phyloP scores from a whole-genome alignment of 2,888 invertebrate species.

The Spialia ferax region DNA sequence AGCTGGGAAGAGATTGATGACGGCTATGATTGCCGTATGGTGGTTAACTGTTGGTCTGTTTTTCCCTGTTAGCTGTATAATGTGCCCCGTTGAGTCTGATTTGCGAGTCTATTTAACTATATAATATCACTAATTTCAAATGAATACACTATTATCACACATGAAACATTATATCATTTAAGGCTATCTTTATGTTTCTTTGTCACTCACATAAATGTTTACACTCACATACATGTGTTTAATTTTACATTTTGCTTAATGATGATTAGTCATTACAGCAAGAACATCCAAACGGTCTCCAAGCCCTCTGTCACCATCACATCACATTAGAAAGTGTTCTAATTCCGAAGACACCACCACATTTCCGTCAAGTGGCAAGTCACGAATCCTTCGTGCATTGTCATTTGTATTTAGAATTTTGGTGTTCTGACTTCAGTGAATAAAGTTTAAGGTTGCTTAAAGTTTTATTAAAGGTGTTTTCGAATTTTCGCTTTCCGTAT shows the following conservation, averaged over 20 bases:
- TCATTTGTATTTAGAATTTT: slow-evolving; percentile 51
- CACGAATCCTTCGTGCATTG: slow-evolving; percentile 54
- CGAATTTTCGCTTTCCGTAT: slow-evolving; percentile 1
- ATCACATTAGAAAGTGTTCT: slow-evolving; percentile 62
- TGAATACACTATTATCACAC: too few relatives aligned
- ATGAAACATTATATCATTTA: too few relatives aligned
- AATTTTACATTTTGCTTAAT: not conserved
- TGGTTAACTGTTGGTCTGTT: slow-evolving; percentile 51
- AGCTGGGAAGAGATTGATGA: slow-evolving; percentile 67
- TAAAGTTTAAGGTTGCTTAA: slow-evolving; percentile 49
- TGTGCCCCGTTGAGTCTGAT: slow-evolving; percentile 67
- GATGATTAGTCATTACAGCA: not conserved
- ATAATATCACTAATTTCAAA: too few relatives aligned
- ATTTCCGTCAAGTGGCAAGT: slow-evolving; percentile 54
- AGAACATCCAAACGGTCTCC: slow-evolving; percentile 12
- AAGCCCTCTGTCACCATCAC: slow-evolving; percentile 48
- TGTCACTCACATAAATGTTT: too few relatives aligned
- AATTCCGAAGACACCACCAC: slow-evolving; percentile 55
- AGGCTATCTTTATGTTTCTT: too few relatives aligned
- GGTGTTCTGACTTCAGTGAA: slow-evolving; percentile 43
- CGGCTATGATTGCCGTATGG: slow-evolving; percentile 68
- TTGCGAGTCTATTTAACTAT: slow-evolving; percentile 53
- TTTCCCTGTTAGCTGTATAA: slow-evolving; percentile 56
- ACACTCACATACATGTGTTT: too few relatives aligned
- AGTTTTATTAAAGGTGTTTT: not conserved